These are phyloP conservation scores for Trichogramma evanescens DNA, from an alignment of 2,888 invertebrate genomes.

Conservation along the genomic window DNA sequence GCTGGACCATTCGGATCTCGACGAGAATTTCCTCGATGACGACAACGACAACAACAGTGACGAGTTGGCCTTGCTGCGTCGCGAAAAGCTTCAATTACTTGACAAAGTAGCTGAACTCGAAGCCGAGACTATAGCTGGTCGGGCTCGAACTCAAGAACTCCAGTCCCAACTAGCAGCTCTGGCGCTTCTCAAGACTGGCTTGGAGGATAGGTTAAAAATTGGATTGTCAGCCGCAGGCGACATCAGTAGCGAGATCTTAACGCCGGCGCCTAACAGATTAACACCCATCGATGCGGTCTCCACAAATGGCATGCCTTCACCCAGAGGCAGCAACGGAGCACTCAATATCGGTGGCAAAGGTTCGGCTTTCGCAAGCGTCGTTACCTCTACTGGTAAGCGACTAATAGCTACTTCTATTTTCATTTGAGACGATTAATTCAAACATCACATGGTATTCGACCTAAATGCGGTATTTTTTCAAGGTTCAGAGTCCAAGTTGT, in stretches of 20 bases:
- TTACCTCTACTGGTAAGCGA: conserved; percentile 16
- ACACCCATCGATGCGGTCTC: conserved; percentile 27
- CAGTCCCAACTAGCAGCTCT: conserved; percentile 59
- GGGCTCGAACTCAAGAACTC: conserved; percentile 60
- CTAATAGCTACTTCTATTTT: conserved; percentile 3
- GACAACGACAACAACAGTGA: conserved; percentile 42
- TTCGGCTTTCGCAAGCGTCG: conserved; percentile 34
- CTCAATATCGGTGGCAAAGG: conserved; percentile 34
- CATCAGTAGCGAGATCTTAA: conserved; percentile 28
- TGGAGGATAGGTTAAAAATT: conserved; percentile 42
- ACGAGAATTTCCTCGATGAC: conserved; percentile 15
- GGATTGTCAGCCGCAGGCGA: conserved; percentile 29
- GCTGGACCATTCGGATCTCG: conserved; percentile 9
- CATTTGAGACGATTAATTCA: conserved; percentile 4
- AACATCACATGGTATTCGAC: too few relatives aligned
- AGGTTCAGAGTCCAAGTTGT: too few relatives aligned
- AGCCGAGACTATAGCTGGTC: conserved; percentile 63
- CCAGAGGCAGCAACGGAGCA: conserved; percentile 26
- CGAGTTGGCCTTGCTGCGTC: conserved; percentile 59
- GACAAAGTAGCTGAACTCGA: conserved; percentile 72
- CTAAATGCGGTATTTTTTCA: too few relatives aligned
- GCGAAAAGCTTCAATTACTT: conserved; percentile 69
- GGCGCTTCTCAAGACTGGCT: conserved; percentile 40
- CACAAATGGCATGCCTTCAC: conserved; percentile 26
- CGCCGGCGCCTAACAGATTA: conserved; percentile 36